A percentile compares a stretch with the other conserved stretches of the same genome.
These are phyloP conservation scores for Mormyrops boulengeri DNA, from an alignment of 2,797 vertebrate species.

Conservation along the genomic window DNA sequence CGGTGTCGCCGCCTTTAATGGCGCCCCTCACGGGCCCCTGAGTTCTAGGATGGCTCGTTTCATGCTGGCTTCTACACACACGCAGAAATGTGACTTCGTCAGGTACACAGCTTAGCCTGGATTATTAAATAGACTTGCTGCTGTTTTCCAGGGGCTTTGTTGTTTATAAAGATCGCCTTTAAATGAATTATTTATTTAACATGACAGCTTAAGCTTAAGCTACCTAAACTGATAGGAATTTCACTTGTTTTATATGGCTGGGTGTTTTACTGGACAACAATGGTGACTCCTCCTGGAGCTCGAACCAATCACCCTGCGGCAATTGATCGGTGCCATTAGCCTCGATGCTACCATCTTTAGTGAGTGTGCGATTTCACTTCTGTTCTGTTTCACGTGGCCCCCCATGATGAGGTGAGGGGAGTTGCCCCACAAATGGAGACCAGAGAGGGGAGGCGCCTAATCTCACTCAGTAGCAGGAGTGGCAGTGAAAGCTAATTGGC, in stretches of 20 bases:
- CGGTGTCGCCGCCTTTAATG: neutral
- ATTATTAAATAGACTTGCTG: neutral
- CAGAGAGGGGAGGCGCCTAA: slow-evolving; percentile 42
- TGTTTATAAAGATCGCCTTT: neutral
- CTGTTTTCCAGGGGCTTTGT: neutral
- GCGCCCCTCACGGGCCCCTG: neutral
- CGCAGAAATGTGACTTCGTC: neutral
- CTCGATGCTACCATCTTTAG: neutral
- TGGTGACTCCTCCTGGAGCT: neutral
- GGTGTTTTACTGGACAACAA: neutral
- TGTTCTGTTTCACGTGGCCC: neutral
- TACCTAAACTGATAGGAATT: neutral
- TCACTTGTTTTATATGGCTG: neutral
- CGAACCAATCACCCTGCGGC: neutral
- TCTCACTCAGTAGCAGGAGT: slow-evolving; percentile 42
- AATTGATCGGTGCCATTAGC: neutral
- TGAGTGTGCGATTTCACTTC: neutral
- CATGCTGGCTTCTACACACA: neutral
- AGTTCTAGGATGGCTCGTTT: neutral
- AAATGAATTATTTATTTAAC: neutral
- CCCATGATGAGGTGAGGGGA: neutral
- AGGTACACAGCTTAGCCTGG: neutral
- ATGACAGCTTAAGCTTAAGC: neutral
- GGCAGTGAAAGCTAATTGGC: neutral
- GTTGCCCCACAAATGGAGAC: slow-evolving; percentile 29